phyloP scores from a whole-genome alignment of 2,113 vertebrate species.

The Hippocampus mohnikei region DNA sequence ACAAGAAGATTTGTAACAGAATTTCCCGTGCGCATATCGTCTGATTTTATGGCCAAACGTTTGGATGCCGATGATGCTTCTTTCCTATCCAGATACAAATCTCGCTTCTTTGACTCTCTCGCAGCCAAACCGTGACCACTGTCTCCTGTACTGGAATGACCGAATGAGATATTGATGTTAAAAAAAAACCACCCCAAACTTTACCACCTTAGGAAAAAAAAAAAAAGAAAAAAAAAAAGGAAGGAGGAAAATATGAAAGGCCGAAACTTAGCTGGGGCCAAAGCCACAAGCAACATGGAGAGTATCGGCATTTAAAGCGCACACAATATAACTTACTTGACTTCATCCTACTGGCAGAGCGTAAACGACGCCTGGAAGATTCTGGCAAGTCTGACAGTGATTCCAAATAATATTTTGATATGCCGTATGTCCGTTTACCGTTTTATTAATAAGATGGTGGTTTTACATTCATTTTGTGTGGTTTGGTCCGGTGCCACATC shows the following conservation, averaged over 20 bases:
- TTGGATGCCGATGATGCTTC: slow-evolving; percentile 39
- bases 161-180: slow-evolving; percentile 37
- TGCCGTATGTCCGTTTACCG: neutral
- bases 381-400: slow-evolving; percentile 15
- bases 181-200: slow-evolving; percentile 11
- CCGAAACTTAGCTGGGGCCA: slow-evolving; percentile 38
- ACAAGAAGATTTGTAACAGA: slow-evolving; percentile 47
- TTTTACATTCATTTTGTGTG: neutral
- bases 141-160: slow-evolving; percentile 43
- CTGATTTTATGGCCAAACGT: slow-evolving; percentile 37
- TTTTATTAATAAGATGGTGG: neutral
- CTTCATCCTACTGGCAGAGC: slow-evolving; percentile 35
- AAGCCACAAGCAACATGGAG: slow-evolving; percentile 59
- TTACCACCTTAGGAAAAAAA: slow-evolving; percentile 46
- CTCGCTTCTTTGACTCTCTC: slow-evolving; percentile 16
- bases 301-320: slow-evolving; percentile 40
- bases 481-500: neutral
- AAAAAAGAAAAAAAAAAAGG: slow-evolving; percentile 17
- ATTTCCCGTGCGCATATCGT: slow-evolving; percentile 33
- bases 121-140: slow-evolving; percentile 55
- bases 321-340: slow-evolving; percentile 44
- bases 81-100: slow-evolving; percentile 32
- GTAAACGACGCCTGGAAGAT: slow-evolving; percentile 30
- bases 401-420: neutral
- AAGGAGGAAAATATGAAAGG: slow-evolving; percentile 36